Conservation (phyloP, 2,888 invertebrate species). For the Drosophila ezoana region DNA sequence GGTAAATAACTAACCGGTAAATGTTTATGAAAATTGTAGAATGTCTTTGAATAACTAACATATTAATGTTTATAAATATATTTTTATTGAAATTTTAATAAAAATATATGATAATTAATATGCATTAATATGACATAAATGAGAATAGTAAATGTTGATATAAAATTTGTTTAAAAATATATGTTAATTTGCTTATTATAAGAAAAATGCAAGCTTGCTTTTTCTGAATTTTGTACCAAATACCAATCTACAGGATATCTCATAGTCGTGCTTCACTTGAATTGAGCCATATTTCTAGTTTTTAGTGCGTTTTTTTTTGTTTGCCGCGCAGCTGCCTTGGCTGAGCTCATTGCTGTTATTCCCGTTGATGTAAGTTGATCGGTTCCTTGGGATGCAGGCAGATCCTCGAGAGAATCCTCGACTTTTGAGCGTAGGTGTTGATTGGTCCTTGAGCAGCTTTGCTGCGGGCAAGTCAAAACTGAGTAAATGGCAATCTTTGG, state of each 20-base stretch:
- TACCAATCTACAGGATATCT: constrained; percentile 20
- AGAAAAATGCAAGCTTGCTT: no score
- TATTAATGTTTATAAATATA: no score
- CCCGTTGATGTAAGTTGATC: constrained; percentile 58
- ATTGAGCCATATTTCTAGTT: background rate
- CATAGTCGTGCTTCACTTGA: background rate
- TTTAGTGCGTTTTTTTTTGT: constrained; percentile 12
- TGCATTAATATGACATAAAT: no score
- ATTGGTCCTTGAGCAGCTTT: constrained; percentile 34
- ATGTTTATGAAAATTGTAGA: no score
- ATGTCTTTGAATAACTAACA: no score
- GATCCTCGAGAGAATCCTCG: constrained; percentile 16
- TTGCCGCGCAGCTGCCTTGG: constrained; percentile 62
- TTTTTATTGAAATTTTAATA: no score
- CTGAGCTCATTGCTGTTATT: constrained; percentile 34
- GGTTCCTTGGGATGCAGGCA: constrained; percentile 43
- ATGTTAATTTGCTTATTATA: no score
- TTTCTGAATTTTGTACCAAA: no score
- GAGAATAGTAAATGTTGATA: no score
- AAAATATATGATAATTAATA: no score
- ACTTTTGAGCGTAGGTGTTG: constrained; percentile 62
- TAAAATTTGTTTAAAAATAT: no score
- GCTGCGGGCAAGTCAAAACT: constrained; percentile 47
- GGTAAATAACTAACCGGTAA: no score
- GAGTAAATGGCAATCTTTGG: constrained; percentile 39